A percentile compares a stretch with the other conserved stretches of the same genome.
These are phyloP conservation scores for Chorisops tibialis DNA, from an alignment of 2,888 invertebrate species.

Conservation along the genomic window DNA sequence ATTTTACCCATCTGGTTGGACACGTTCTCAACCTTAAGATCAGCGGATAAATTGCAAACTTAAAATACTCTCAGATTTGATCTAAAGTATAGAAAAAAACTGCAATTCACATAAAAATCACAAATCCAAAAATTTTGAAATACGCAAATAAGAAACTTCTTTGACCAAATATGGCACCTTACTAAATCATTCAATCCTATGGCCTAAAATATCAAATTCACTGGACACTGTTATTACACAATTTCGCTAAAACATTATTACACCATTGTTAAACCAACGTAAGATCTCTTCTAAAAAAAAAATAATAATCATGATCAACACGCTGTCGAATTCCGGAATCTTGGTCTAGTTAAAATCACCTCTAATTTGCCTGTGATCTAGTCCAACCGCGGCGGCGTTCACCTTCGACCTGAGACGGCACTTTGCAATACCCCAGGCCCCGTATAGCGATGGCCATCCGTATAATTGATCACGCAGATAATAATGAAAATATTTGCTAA, in stretches of 20 bases:
- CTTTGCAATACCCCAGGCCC: no score
- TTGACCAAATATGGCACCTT: no score
- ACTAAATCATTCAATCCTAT: not conserved
- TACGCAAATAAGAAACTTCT: no score
- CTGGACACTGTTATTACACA: not conserved
- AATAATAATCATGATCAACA: constrained; percentile 9
- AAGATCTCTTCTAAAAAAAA: not conserved
- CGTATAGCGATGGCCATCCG: not conserved
- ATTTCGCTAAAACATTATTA: constrained; percentile 2
- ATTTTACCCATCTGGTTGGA: no score
- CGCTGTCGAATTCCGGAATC: constrained; percentile 14
- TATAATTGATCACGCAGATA: constrained; percentile 22
- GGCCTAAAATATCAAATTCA: not conserved
- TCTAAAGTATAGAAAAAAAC: no score
- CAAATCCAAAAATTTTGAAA: no score
- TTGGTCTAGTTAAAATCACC: constrained; percentile 16
- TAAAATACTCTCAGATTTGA: no score
- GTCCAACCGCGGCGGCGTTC: constrained; percentile 3
- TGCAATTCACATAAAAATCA: no score
- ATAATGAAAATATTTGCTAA: constrained; percentile 26
- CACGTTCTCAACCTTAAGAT: no score
- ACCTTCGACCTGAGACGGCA: constrained; percentile 16
- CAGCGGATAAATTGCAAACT: no score
- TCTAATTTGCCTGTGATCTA: not conserved
- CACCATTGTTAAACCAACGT: constrained; percentile 6